A percentile compares a stretch with the other conserved stretches of the same genome.
Conservation (phyloP, 2,113 vertebrate genomes). For the Brachyistius frenatus region DNA sequence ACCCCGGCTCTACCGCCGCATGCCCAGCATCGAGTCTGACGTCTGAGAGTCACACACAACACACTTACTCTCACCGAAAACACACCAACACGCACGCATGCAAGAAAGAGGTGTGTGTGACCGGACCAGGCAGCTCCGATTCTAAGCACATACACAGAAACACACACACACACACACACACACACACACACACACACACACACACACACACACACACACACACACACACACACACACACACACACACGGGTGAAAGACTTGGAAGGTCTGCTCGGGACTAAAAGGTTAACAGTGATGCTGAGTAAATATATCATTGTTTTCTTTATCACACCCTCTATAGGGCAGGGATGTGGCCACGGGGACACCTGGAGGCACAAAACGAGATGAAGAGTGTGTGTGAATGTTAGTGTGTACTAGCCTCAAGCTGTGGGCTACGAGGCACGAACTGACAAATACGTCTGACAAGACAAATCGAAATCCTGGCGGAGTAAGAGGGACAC, state of each 20-base stretch:
- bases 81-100: constrained; percentile 64
- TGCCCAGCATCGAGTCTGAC: constrained; percentile 99
- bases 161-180: constrained; percentile 48
- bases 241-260: constrained; percentile 26
- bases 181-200: constrained; percentile 23
- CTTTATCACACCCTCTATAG: constrained; percentile 49
- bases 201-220: constrained; percentile 33
- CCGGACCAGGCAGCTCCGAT: constrained; percentile 68
- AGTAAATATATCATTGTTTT: constrained; percentile 68
- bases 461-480: constrained; percentile 50
- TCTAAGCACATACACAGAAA: constrained; percentile 57
- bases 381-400: constrained; percentile 57
- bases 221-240: constrained; percentile 19
- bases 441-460: constrained; percentile 57
- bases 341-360: constrained; percentile 55
- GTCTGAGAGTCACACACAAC: constrained; percentile 84
- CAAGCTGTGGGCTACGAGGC: constrained; percentile 53
- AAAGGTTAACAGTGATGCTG: constrained; percentile 50
- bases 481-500: constrained; percentile 46
- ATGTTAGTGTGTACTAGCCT: constrained; percentile 62
- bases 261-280: constrained; percentile 35
- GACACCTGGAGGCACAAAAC: constrained; percentile 65
- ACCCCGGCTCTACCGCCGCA: constrained; percentile 96
- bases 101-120: constrained; percentile 61
- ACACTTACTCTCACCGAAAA: constrained; percentile 55